phyloP scores from a whole-genome alignment of 2,888 invertebrate genomes.

The Hypercompe scribonia region DNA sequence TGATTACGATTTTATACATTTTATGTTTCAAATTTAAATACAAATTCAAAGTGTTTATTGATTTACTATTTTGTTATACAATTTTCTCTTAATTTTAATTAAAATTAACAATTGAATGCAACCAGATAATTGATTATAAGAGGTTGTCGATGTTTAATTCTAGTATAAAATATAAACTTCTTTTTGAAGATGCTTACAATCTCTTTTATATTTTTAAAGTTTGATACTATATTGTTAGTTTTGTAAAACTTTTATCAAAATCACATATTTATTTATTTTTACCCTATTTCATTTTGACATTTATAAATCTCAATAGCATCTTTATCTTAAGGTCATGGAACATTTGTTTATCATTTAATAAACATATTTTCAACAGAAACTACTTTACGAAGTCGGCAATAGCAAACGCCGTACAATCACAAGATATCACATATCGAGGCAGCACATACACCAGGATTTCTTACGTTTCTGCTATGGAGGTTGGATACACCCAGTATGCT shows the following conservation, averaged over 20 bases:
- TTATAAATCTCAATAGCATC: neutral
- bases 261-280: neutral
- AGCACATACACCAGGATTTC: conserved; percentile 61
- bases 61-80: too few relatives aligned
- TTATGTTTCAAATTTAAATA: too few relatives aligned
- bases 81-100: too few relatives aligned
- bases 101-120: too few relatives aligned
- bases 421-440: conserved; percentile 67
- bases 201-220: neutral
- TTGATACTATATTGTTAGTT: neutral
- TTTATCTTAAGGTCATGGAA: neutral
- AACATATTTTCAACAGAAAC: conserved; percentile 1
- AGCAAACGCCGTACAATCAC: conserved; percentile 62
- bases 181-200: too few relatives aligned
- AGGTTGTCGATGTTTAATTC: too few relatives aligned
- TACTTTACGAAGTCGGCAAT: conserved; percentile 51
- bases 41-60: too few relatives aligned
- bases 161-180: too few relatives aligned
- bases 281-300: neutral
- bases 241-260: neutral
- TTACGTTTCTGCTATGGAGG: conserved; percentile 62
- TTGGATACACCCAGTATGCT: conserved; percentile 65
- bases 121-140: too few relatives aligned
- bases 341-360: neutral
- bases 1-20: too few relatives aligned